phyloP scores from a whole-genome alignment of 2,113 vertebrate genomes.

The Cebus imitator region DNA sequence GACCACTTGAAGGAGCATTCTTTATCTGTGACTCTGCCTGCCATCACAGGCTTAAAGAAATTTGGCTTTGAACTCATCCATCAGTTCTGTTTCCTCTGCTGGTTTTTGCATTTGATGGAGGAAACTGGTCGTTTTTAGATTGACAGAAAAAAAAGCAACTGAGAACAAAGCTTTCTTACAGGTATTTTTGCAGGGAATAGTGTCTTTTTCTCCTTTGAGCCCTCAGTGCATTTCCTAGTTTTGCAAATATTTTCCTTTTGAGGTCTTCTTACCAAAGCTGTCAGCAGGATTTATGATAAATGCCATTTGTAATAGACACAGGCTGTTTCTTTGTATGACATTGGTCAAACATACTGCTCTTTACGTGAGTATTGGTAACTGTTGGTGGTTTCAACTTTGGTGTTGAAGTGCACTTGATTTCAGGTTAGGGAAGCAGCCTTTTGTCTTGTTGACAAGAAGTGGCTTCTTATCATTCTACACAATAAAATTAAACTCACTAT shows the following conservation, averaged over 20 bases:
- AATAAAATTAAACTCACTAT: not conserved
- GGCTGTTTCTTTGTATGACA: not conserved
- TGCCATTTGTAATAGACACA: not conserved
- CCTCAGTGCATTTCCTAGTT: not conserved
- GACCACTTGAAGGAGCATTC: not conserved
- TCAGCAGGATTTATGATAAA: conserved; percentile 14
- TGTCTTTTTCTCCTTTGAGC: not conserved
- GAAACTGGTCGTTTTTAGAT: conserved; percentile 20
- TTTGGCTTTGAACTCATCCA: not conserved
- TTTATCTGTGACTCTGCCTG: not conserved
- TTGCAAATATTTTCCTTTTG: conserved; percentile 38
- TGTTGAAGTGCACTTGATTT: not conserved
- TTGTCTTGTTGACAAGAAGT: not conserved
- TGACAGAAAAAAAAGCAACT: not conserved
- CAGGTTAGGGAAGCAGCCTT: not conserved
- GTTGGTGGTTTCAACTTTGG: not conserved
- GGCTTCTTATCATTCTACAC: not conserved
- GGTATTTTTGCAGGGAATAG: not conserved
- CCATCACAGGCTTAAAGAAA: not conserved
- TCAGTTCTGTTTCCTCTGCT: not conserved
- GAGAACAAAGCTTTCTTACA: not conserved
- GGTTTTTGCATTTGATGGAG: not conserved
- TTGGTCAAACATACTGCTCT: not conserved
- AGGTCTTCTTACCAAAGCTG: conserved; percentile 7
- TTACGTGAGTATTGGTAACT: not conserved